phyloP scores from a whole-genome alignment of 1,140 invertebrate species.

The Battus philenor region DNA sequence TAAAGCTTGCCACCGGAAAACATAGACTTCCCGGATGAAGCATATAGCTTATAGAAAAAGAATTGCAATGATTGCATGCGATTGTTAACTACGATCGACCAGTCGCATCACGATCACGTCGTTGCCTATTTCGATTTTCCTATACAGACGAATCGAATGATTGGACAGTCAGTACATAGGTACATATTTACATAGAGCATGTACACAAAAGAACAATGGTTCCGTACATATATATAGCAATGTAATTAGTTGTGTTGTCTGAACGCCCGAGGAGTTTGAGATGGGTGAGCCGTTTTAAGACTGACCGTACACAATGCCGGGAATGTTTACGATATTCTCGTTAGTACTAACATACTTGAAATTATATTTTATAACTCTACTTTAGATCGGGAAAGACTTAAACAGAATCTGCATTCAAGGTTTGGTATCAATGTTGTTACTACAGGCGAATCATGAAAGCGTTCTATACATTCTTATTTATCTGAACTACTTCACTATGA shows the following conservation, averaged over 20 bases:
- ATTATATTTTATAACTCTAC: too few relatives aligned
- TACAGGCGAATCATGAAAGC: too few relatives aligned
- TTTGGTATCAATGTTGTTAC: too few relatives aligned
- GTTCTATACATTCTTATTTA: too few relatives aligned
- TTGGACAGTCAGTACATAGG: not conserved
- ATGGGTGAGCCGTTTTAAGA: conserved; percentile 13
- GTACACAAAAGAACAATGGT: conserved; percentile 20
- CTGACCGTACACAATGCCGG: conserved; percentile 8
- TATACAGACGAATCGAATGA: conserved; percentile 12
- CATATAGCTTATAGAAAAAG: conserved; percentile 2
- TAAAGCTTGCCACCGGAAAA: conserved; percentile 11
- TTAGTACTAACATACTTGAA: not conserved
- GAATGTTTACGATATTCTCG: conserved; percentile 3
- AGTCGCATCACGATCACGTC: conserved; percentile 14
- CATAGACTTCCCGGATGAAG: conserved; percentile 10
- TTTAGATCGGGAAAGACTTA: too few relatives aligned
- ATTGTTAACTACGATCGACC: conserved; percentile 1
- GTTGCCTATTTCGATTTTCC: conserved; percentile 8
- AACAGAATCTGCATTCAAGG: too few relatives aligned
- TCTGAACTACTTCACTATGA: too few relatives aligned
- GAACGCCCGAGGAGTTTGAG: conserved; percentile 2
- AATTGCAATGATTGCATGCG: conserved; percentile 13
- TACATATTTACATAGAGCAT: conserved; percentile 7
- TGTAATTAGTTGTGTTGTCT: conserved; percentile 14
- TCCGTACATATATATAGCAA: conserved; percentile 11